Conservation (phyloP, 2,888 invertebrate species). For the Agrochola macilenta region DNA sequence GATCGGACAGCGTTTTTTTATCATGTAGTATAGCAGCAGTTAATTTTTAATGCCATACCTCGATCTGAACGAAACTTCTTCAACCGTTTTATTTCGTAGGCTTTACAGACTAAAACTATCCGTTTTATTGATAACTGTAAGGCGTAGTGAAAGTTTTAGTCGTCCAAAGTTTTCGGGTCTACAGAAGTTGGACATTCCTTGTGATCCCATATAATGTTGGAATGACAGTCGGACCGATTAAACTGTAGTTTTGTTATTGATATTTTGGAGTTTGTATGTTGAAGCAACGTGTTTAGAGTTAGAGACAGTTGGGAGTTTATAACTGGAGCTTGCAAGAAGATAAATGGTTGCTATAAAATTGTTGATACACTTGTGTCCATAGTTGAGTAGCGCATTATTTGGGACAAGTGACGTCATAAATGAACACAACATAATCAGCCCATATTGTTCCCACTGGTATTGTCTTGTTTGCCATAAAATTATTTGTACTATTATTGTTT, state of each 20-base stretch:
- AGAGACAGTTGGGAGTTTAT: slow-evolving; percentile 13
- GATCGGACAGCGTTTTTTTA: no score
- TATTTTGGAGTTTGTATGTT: slow-evolving; percentile 11
- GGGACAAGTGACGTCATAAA: background rate
- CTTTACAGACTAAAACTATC: slow-evolving; percentile 36
- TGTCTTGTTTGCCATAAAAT: no score
- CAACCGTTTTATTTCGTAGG: slow-evolving; percentile 1
- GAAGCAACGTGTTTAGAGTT: slow-evolving; percentile 16
- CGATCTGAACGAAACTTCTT: background rate
- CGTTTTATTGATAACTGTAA: slow-evolving; percentile 47
- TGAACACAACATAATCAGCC: no score
- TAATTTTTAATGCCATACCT: background rate
- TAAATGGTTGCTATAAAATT: background rate
- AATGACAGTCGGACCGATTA: slow-evolving; percentile 36
- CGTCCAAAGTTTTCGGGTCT: slow-evolving; percentile 17
- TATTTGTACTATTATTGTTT: no score
- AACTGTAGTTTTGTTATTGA: slow-evolving; percentile 43
- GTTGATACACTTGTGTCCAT: background rate
- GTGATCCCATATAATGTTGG: slow-evolving; percentile 18
- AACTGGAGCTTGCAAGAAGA: background rate
- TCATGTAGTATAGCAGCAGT: background rate
- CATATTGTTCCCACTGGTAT: no score
- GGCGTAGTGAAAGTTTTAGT: slow-evolving; percentile 26
- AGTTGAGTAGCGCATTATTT: background rate
- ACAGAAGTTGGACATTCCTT: slow-evolving; percentile 20